Percentiles rank a stretch among this genome's conserved stretches.
Evolutionary conservation across 2,888 invertebrate genomes (phyloP).

Genomic region (Cryptocephalus primarius): DNA sequence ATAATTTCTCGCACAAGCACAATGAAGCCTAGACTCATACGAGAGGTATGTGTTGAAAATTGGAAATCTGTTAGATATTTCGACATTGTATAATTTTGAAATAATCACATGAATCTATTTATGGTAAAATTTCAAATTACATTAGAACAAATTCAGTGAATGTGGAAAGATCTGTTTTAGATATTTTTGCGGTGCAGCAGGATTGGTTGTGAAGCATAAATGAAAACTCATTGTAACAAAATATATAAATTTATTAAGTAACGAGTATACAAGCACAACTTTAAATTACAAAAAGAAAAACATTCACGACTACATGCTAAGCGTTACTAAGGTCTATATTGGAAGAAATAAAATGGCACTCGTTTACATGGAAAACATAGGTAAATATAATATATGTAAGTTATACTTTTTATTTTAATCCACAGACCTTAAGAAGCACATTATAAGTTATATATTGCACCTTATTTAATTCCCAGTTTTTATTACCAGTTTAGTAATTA

Average conservation of each 20-base stretch:
- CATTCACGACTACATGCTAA: constrained; percentile 7
- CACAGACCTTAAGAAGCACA: neutral
- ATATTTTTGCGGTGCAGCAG: too few relatives aligned
- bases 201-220: constrained; percentile 2
- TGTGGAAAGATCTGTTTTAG: too few relatives aligned
- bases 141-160: too few relatives aligned
- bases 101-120: too few relatives aligned
- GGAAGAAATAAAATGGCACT: constrained; percentile 5
- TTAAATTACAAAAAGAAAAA: constrained; percentile 1
- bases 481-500: too few relatives aligned
- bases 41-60: too few relatives aligned
- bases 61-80: too few relatives aligned
- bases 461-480: neutral
- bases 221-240: constrained; percentile 4
- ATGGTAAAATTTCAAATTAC: too few relatives aligned
- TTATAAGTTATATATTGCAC: constrained; percentile 1
- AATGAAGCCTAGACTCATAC: too few relatives aligned
- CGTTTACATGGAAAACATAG: neutral
- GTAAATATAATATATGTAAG: neutral
- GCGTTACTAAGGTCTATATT: constrained; percentile 7
- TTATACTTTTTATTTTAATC: neutral
- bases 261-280: constrained; percentile 5
- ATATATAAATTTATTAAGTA: too few relatives aligned
- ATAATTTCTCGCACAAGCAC: too few relatives aligned
- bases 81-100: too few relatives aligned